Base-by-base conservation (phyloP, 1,140 invertebrate genomes). In the Cotesia typhae region DNA sequence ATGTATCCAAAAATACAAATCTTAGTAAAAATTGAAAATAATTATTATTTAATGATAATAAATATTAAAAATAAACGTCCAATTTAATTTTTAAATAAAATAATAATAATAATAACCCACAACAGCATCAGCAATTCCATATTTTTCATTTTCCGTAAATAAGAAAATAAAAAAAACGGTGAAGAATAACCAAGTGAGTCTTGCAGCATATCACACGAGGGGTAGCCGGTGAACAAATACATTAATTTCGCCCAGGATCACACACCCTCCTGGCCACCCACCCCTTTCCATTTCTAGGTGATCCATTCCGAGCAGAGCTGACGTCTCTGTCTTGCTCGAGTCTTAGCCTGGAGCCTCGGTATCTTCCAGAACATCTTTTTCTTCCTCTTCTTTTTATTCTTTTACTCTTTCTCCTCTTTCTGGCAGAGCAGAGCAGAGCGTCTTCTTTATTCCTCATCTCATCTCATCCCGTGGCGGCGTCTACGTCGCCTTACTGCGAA, bases 221-320 rank as follows among this genome's bases (percentile, higher is more conserved):
- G 76, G 76, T 75, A 69, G 73, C 72, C 72, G 55, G 71, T 73
- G 74, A 77, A 77, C 74, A 77, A 75, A 77, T 77, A 77, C 76
- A 77, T 77, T 77, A 77, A 77, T 77, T 77, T 75, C 71, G 72
- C 70, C 70, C 73, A 51, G 57, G 47, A 35, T 59, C 52, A 55
- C 53, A 10, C 41, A 57, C 70, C 63, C 69, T 28, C 28, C 28
- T 28, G n/a, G 28, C 67, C 41, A 63, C 60, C 41, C 38, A 61
- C 12, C n/a, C 20, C 17, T 37, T 41, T 53, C 67, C 6, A 20
- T 52, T 10, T 51, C 67, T 57, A 36, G 9, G 28, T 10, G n/a
- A 12, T 36, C 68, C 68, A 35, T 9, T 35, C 28, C 28, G 28
- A 28, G 28, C 28, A 7, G 17, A 35, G 28, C 57, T 47, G 10